These are phyloP conservation scores for Chlorospingus semifuscus DNA, from an alignment of 2,797 vertebrate species.

Conservation along the genomic window DNA sequence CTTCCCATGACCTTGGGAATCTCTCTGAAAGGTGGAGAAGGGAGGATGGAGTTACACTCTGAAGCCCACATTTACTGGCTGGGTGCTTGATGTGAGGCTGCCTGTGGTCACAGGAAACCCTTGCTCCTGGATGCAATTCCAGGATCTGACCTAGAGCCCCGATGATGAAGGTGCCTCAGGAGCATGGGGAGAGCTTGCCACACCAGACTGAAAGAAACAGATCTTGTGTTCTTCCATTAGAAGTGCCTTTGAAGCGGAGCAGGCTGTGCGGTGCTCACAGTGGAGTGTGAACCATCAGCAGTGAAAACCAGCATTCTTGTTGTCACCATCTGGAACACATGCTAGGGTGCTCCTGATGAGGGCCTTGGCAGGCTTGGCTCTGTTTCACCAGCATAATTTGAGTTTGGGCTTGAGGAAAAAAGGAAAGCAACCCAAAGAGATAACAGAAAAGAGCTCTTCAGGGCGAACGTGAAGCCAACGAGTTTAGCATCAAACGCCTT, in stretches of 20 bases:
- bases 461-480: not conserved
- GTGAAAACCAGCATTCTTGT: not conserved
- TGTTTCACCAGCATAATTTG: not conserved
- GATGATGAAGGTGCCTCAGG: not conserved
- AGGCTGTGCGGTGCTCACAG: not conserved
- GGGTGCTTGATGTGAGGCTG: not conserved
- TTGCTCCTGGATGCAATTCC: not conserved
- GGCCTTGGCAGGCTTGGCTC: not conserved
- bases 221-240: not conserved
- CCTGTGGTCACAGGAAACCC: not conserved
- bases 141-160: not conserved
- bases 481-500: constrained; percentile 18
- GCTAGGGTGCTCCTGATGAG: not conserved
- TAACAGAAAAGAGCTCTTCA: not conserved
- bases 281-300: not conserved
- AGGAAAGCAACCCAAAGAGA: not conserved
- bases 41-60: not conserved
- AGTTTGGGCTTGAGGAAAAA: not conserved
- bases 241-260: not conserved
- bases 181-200: not conserved
- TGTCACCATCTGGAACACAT: not conserved
- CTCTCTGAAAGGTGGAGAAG: not conserved
- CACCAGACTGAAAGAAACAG: not conserved
- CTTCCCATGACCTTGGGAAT: not conserved
- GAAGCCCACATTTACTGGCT: not conserved